Evolutionary conservation across 2,797 vertebrate species (phyloP), one percentile per base, ranked within the genome.

Genomic region (Lateolabrax maculatus): DNA sequence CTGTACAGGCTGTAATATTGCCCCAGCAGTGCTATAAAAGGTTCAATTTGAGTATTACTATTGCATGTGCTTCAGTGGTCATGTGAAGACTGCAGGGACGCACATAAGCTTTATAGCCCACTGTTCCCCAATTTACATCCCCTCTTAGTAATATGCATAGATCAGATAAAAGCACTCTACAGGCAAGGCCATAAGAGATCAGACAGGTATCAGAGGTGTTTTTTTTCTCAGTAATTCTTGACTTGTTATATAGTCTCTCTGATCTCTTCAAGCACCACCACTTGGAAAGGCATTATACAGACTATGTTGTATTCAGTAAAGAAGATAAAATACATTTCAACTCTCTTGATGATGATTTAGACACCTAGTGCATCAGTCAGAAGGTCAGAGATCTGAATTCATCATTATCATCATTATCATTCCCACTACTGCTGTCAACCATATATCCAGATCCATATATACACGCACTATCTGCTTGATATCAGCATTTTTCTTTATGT

Each of bases 1-100:
- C 56, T 80, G 60, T 21, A 11, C 71, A 25, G 51, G 58, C 41
- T 39, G 19, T 48, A 60, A n/a, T 51, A 48, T 69, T 78, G 55
- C 63, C 58, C 62, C 84, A 73, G 84, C 62, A 73, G 66, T 51
- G 77, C 73, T 21, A 25, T 81, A 58, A 84, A 84, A 66, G 69
- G 18, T 80, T 75, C 64, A 60, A 39, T 85, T 83, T 87, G 78
- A 82, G 77, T 71, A 73, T 60, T 77, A 52, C 78, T 77, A 76
- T 55, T 62, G 73, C 57, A 70, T 46, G 77, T 61, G 75, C 56
- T 73, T 74, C 74, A 36, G 65, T 51, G 79, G 49, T 71, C 84
- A 75, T 72, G 57, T 44, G 57, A 70, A 67, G 69, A 68, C 68
- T 74, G 78, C 68, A 23, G 75, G 77, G 71, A 74, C 71, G 62